These are phyloP conservation scores for Clarias platycephalus DNA, from an alignment of 2,797 vertebrate genomes.

Conservation along the genomic window DNA sequence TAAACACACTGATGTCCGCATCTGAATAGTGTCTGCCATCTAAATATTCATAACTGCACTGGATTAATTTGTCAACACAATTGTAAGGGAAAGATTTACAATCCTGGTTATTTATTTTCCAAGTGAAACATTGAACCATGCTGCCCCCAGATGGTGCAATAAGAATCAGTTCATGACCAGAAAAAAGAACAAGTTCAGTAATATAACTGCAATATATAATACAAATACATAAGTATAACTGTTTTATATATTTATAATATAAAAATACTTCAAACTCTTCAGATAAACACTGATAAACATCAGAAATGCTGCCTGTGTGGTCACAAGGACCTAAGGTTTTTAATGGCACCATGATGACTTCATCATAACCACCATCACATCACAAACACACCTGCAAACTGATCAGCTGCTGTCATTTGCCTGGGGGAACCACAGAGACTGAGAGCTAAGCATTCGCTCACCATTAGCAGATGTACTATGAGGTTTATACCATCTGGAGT, in stretches of 20 bases:
- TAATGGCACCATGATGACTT: conserved; percentile 40
- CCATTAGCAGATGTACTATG: background rate
- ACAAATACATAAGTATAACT: no score
- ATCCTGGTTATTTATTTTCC: background rate
- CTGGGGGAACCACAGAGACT: conserved; percentile 24
- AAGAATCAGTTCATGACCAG: background rate
- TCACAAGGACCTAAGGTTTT: conserved; percentile 25
- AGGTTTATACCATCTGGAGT: conserved; percentile 24
- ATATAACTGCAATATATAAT: no score
- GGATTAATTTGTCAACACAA: conserved; percentile 58
- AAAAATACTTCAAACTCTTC: background rate
- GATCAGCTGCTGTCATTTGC: conserved; percentile 42
- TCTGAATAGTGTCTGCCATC: conserved; percentile 48
- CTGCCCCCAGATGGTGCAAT: conserved; percentile 50
- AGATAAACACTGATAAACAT: conserved; percentile 49
- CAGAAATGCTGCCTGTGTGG: conserved; percentile 30
- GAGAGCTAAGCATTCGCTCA: conserved; percentile 5
- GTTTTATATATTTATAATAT: no score
- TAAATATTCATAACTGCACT: conserved; percentile 55
- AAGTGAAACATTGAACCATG: conserved; percentile 38
- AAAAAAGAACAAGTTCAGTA: background rate
- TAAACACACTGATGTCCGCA: conserved; percentile 39
- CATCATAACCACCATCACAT: conserved; percentile 30
- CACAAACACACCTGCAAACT: conserved; percentile 38
- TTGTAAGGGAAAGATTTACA: conserved; percentile 44